These are phyloP conservation scores for Bettongia penicillata DNA, from an alignment of 2,113 vertebrate genomes.

Conservation along the genomic window DNA sequence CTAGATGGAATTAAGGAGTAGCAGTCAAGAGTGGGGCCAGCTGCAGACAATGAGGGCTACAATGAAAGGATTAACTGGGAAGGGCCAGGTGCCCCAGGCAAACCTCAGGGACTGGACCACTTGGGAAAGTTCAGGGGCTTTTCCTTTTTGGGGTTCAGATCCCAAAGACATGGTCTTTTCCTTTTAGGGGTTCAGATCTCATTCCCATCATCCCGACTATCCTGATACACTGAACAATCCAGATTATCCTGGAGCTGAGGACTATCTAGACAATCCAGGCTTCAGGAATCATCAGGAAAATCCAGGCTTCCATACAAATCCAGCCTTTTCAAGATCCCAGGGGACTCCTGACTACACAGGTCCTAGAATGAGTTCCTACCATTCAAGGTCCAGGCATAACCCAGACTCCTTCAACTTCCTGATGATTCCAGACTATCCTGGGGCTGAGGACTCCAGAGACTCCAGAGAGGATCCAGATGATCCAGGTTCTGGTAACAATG, in stretches of 20 bases:
- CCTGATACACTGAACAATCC: neutral
- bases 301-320: neutral
- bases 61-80: too few species aligned
- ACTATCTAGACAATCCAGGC: neutral
- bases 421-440: neutral
- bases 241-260: constrained; percentile 29
- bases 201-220: neutral
- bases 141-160: too few species aligned
- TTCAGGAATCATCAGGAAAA: neutral
- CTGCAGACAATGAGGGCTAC: too few species aligned
- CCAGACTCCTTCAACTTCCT: constrained; percentile 8
- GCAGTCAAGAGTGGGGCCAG: too few species aligned
- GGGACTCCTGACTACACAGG: constrained; percentile 33
- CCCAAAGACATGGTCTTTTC: too few species aligned
- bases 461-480: constrained; percentile 44
- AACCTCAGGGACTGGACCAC: too few species aligned
- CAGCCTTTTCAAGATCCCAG: neutral
- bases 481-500: constrained; percentile 3
- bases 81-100: too few species aligned
- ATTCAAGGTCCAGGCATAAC: neutral
- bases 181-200: too few species aligned
- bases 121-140: too few species aligned
- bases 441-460: neutral
- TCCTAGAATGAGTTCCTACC: neutral
- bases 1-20: too few species aligned